These are phyloP conservation scores for Acanthopagrus latus DNA, from an alignment of 2,797 vertebrate species.

Conservation along the genomic window DNA sequence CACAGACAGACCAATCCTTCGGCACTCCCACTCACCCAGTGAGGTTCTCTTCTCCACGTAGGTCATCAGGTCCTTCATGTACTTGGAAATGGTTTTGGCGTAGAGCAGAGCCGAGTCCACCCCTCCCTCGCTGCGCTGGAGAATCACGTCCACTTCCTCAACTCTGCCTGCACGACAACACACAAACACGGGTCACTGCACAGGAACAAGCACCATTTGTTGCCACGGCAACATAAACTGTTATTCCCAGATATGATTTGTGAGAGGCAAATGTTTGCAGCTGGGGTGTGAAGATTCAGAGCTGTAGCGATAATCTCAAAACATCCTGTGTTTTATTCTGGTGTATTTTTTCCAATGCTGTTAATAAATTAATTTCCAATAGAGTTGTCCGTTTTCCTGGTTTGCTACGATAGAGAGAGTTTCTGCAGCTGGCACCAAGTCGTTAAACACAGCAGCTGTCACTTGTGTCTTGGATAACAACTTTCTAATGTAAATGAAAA, in stretches of 20 bases:
- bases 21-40: slow-evolving; percentile 85
- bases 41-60: slow-evolving; percentile 93
- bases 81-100: slow-evolving; percentile 94
- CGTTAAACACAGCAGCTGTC: neutral
- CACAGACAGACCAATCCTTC: neutral
- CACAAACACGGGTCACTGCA: slow-evolving; percentile 23
- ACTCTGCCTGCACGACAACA: slow-evolving; percentile 68
- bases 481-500: neutral
- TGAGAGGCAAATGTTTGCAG: neutral
- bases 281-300: neutral
- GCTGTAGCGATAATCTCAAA: neutral
- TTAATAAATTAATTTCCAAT: neutral
- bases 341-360: neutral
- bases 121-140: slow-evolving; percentile 94
- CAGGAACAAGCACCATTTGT: neutral
- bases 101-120: slow-evolving; percentile 93
- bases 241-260: neutral
- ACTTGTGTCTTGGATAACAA: neutral
- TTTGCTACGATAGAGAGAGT: neutral
- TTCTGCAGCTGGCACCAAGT: neutral
- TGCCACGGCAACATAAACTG: neutral
- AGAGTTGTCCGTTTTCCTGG: neutral
- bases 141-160: slow-evolving; percentile 91
- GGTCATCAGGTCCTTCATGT: slow-evolving; percentile 94
- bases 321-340: neutral